Evolutionary conservation across 1,140 invertebrate species (phyloP).

Genomic region (Aethina tumida): DNA sequence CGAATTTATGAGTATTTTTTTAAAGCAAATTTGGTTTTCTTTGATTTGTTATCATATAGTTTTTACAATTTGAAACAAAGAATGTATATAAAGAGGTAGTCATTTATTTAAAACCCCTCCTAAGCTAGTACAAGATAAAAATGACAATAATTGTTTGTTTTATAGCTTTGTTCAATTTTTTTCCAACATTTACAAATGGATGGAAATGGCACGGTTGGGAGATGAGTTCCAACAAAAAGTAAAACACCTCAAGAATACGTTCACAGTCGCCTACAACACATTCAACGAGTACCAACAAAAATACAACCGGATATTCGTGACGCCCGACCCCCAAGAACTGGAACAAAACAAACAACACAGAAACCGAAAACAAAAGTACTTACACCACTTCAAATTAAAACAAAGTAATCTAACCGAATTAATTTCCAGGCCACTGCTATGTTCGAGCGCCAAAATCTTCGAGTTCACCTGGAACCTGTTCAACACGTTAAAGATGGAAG

Average conservation of each 20-base stretch:
- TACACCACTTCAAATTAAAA: background rate
- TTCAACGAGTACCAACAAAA: constrained; percentile 91
- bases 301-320: constrained; percentile 73
- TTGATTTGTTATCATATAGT: no score
- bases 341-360: constrained; percentile 44
- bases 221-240: constrained; percentile 79
- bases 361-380: constrained; percentile 60
- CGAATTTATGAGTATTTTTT: no score
- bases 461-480: constrained; percentile 92
- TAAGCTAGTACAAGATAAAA: no score
- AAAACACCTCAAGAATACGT: constrained; percentile 79
- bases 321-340: constrained; percentile 43
- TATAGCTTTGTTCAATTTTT: constrained; percentile 89
- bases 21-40: no score
- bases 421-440: constrained; percentile 50
- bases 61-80: constrained; percentile 1
- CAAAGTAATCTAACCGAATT: constrained; percentile 4
- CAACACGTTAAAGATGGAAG: constrained; percentile 80
- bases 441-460: constrained; percentile 72
- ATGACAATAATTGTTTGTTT: no score
- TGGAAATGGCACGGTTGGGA: constrained; percentile 84
- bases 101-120: constrained; percentile 2
- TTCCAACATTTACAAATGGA: constrained; percentile 91
- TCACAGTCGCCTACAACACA: constrained; percentile 88
- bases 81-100: constrained; percentile 2